Evolutionary conservation across 2,113 vertebrate species (phyloP).

Genomic region (Aix galericulata): DNA sequence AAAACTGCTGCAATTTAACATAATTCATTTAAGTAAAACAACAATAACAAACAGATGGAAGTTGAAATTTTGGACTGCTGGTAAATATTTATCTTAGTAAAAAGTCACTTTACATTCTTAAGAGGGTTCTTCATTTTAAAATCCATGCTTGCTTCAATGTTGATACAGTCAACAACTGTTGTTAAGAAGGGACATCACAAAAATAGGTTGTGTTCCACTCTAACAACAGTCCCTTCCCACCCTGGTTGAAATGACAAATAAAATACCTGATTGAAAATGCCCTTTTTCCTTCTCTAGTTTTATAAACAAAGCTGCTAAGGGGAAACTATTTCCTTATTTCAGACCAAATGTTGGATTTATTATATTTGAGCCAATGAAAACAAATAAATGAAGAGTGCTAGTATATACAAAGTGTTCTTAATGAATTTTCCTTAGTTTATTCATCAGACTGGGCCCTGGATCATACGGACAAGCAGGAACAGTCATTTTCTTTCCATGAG

Average conservation of each 20-base stretch:
- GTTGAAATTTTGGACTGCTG: background rate
- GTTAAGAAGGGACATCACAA: background rate
- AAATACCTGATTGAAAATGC: conserved; percentile 38
- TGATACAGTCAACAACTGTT: background rate
- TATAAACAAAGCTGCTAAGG: conserved; percentile 60
- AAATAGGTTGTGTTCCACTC: conserved; percentile 14
- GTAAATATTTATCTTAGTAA: background rate
- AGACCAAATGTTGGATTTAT: background rate
- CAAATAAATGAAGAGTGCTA: conserved; percentile 42
- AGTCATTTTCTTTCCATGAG: background rate
- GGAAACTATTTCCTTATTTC: conserved; percentile 62
- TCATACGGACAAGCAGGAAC: background rate
- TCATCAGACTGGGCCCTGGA: background rate
- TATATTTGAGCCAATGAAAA: conserved; percentile 67
- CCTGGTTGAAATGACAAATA: conserved; percentile 46
- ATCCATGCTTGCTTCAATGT: background rate
- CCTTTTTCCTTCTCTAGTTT: conserved; percentile 44
- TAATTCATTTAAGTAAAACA: background rate
- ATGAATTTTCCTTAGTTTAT: conserved; percentile 35
- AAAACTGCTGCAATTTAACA: background rate
- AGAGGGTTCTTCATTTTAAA: background rate
- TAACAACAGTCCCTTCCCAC: background rate
- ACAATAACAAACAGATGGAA: background rate
- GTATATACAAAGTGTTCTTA: conserved; percentile 60
- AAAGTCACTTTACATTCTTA: background rate